Percentiles rank a stretch among this genome's conserved stretches.
Conservation (phyloP, 2,113 vertebrate species). For the Grantiella picta region DNA sequence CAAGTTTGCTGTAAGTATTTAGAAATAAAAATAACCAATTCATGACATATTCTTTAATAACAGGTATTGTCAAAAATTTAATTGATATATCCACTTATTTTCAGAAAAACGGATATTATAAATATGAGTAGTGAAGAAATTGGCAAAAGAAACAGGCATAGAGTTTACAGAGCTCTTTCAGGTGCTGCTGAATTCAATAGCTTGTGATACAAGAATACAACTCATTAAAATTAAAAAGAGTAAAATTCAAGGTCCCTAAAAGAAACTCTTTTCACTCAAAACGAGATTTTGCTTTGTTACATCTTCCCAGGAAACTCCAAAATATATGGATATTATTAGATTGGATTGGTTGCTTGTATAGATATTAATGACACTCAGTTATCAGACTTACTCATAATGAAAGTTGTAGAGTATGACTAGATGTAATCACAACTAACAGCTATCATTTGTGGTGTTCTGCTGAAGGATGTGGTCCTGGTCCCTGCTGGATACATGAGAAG, state of each 20-base stretch:
- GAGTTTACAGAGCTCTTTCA: background rate
- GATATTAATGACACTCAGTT: background rate
- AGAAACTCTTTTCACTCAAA: background rate
- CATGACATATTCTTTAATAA: background rate
- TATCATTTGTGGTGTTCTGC: background rate
- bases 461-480: background rate
- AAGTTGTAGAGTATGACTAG: accelerated
- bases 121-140: background rate
- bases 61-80: background rate
- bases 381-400: background rate
- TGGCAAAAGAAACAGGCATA: background rate
- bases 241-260: background rate
- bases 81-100: background rate
- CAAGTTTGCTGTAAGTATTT: background rate
- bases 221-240: background rate
- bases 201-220: background rate
- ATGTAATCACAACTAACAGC: background rate
- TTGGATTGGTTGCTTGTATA: background rate
- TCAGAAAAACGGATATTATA: background rate
- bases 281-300: background rate
- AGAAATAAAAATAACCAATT: background rate
- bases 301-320: background rate
- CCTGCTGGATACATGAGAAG: background rate
- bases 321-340: background rate
- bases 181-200: background rate